phyloP scores from a whole-genome alignment of 2,797 vertebrate species.

The Neosalanx taihuensis region DNA sequence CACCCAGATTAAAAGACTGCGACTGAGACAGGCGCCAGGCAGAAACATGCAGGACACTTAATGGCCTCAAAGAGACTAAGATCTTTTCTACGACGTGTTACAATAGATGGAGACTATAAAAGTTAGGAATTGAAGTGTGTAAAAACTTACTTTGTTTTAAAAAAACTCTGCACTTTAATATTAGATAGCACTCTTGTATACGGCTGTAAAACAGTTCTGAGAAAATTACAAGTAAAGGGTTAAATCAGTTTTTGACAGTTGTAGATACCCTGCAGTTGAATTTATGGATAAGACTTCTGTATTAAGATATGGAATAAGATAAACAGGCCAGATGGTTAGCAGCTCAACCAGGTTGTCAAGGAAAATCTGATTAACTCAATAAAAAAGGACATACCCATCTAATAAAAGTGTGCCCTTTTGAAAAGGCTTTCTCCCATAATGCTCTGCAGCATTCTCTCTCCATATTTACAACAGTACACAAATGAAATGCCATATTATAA shows the following conservation, averaged over 20 bases:
- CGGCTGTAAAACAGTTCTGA: too few relatives aligned
- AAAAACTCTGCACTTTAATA: too few relatives aligned
- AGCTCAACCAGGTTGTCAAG: neutral
- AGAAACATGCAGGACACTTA: conserved; percentile 12
- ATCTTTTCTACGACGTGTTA: neutral
- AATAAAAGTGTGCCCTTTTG: conserved; percentile 9
- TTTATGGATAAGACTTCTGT: neutral
- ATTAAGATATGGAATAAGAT: neutral
- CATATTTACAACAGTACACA: conserved; percentile 35
- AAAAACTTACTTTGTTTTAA: too few relatives aligned
- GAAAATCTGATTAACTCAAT: conserved; percentile 2
- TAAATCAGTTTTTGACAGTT: neutral
- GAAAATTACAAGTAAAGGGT: neutral
- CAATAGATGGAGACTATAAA: neutral
- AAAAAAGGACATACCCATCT: conserved; percentile 32
- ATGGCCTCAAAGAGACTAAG: neutral
- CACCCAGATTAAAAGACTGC: conserved; percentile 23
- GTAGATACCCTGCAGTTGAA: neutral
- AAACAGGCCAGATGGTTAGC: neutral
- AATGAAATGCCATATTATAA: conserved; percentile 64
- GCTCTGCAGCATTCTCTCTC: conserved; percentile 37
- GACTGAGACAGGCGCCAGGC: conserved; percentile 31
- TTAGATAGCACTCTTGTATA: too few relatives aligned
- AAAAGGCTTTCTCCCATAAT: conserved; percentile 11
- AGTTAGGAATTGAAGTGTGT: neutral